Evolutionary conservation across 2,113 vertebrate species (phyloP).

Genomic region (Hippocampus abdominalis): DNA sequence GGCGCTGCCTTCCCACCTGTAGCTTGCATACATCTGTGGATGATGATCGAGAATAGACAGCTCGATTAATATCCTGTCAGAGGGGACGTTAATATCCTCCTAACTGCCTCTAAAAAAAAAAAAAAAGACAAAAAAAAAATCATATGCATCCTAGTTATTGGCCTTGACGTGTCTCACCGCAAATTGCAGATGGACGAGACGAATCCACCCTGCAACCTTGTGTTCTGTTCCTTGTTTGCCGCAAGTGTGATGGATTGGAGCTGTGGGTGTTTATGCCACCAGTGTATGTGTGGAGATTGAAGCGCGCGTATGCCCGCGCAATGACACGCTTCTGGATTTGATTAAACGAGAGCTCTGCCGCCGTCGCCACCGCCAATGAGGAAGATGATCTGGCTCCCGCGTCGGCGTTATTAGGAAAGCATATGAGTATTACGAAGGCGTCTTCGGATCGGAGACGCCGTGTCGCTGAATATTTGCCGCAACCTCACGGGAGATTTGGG

Average conservation of each 20-base stretch:
- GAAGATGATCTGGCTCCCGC: constrained; percentile 51
- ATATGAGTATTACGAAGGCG: constrained; percentile 36
- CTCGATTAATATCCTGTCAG: constrained; percentile 73
- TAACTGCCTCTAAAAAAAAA: constrained; percentile 56
- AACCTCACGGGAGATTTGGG: constrained; percentile 45
- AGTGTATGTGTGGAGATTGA: constrained; percentile 42
- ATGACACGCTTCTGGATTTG: constrained; percentile 57
- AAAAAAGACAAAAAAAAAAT: background rate
- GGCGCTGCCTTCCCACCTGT: constrained; percentile 34
- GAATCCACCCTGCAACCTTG: constrained; percentile 28
- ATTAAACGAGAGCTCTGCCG: constrained; percentile 56
- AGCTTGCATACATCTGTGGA: constrained; percentile 54
- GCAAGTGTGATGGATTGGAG: constrained; percentile 58
- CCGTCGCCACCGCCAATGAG: constrained; percentile 57
- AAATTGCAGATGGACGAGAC: background rate
- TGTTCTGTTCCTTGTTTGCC: constrained; percentile 7
- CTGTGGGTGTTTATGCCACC: constrained; percentile 57
- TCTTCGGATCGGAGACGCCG: constrained; percentile 38
- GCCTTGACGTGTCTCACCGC: constrained; percentile 9
- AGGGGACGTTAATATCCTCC: constrained; percentile 69
- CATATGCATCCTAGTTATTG: constrained; percentile 2
- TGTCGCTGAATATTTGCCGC: constrained; percentile 34
- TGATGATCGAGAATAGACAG: constrained; percentile 49
- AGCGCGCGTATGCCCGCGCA: constrained; percentile 7
- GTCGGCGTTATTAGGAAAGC: constrained; percentile 43